Evolutionary conservation across 53 echinoderm and acorn worm species (phyloP).

Genomic region (Luidia sarsii): DNA sequence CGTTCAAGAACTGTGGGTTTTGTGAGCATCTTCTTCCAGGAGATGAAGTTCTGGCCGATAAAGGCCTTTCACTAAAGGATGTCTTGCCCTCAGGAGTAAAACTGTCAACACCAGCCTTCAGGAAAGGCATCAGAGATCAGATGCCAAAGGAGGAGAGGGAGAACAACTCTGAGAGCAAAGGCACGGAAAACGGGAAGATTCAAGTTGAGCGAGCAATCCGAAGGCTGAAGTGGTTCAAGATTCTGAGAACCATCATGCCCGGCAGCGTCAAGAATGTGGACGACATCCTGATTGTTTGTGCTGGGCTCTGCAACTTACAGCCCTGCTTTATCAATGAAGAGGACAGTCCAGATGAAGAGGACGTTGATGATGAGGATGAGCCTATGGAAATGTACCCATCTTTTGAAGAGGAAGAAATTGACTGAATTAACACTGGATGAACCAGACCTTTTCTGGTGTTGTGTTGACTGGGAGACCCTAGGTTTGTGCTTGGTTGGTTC

Average conservation of each 20-base stretch:
- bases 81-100: conserved; percentile 56
- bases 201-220: conserved; percentile 69
- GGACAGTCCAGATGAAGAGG: not conserved
- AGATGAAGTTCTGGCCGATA: conserved; percentile 63
- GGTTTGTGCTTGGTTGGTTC: too few relatives aligned
- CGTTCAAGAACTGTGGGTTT: conserved; percentile 47
- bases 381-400: too few relatives aligned
- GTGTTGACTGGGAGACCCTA: too few relatives aligned
- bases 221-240: conserved; percentile 55
- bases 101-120: conserved; percentile 54
- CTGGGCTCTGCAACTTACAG: conserved; percentile 58
- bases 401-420: too few relatives aligned
- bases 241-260: conserved; percentile 51
- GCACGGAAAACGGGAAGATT: conserved; percentile 62
- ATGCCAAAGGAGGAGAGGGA: conserved; percentile 39
- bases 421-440: too few relatives aligned
- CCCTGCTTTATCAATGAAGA: conserved; percentile 17
- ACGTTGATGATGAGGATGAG: not conserved
- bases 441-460: too few relatives aligned
- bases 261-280: conserved; percentile 39
- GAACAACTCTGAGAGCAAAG: conserved; percentile 29
- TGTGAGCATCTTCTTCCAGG: conserved; percentile 45
- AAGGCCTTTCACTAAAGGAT: conserved; percentile 47
- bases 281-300: conserved; percentile 49
- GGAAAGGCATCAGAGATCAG: conserved; percentile 29